These are phyloP conservation scores for Hirtodrosophila cameraria DNA, from an alignment of 2,888 invertebrate genomes.

Conservation along the genomic window DNA sequence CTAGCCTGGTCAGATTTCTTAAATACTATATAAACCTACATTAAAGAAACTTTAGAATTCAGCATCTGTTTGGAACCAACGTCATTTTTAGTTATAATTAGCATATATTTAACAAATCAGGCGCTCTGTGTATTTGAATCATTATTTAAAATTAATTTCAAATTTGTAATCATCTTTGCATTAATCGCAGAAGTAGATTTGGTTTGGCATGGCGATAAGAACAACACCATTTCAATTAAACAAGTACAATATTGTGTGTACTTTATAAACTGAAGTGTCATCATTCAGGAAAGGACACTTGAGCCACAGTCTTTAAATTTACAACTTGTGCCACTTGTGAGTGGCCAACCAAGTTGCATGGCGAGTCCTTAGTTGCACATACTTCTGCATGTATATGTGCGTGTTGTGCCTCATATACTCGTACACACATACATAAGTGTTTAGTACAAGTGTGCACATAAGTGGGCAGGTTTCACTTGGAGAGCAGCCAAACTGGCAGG, in stretches of 20 bases:
- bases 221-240: slow-evolving; percentile 27
- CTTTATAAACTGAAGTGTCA: slow-evolving; percentile 54
- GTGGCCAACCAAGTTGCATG: slow-evolving; percentile 32
- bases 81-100: not conserved
- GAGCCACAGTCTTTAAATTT: slow-evolving; percentile 34
- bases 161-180: not conserved
- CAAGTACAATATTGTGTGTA: slow-evolving; percentile 29
- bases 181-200: slow-evolving; percentile 9
- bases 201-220: slow-evolving; percentile 34
- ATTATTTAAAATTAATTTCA: too few species aligned
- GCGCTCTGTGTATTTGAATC: too few species aligned
- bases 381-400: not conserved
- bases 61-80: too few species aligned
- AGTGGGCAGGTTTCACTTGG: slow-evolving; percentile 7
- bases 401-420: not conserved
- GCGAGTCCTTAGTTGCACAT: slow-evolving; percentile 14
- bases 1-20: too few species aligned
- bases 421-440: not conserved
- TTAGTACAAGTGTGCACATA: slow-evolving; percentile 1
- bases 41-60: too few species aligned
- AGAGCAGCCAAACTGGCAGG: slow-evolving; percentile 22
- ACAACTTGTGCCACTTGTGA: slow-evolving; percentile 50
- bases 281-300: slow-evolving; percentile 55
- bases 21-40: too few species aligned
- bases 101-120: too few species aligned